These are phyloP conservation scores for Pithys albifrons DNA, from an alignment of 2,113 vertebrate species.

Conservation along the genomic window DNA sequence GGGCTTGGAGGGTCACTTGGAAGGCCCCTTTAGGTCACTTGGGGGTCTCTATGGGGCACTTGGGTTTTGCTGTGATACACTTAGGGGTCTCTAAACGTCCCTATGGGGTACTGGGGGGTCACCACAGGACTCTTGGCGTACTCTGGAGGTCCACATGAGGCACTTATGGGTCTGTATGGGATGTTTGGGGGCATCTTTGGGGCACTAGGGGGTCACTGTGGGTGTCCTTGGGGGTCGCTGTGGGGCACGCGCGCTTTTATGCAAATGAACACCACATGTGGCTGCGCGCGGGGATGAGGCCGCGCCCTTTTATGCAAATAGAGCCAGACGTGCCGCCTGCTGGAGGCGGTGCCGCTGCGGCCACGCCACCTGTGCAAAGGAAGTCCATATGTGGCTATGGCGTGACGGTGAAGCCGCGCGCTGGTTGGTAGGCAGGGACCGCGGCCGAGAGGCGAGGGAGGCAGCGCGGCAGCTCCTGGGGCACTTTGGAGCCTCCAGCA, in stretches of 20 bases:
- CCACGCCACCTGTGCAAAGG: too few species aligned
- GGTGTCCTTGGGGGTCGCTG: background rate
- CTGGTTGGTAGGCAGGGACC: background rate
- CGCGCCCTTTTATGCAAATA: background rate
- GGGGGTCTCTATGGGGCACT: background rate
- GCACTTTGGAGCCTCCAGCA: too few species aligned
- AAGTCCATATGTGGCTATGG: too few species aligned
- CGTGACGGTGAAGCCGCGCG: background rate
- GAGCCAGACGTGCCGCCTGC: too few species aligned
- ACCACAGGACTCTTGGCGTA: too few species aligned
- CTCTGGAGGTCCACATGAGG: too few species aligned
- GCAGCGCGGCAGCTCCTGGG: background rate
- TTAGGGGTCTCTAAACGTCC: background rate
- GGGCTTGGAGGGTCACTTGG: background rate
- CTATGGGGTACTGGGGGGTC: background rate
- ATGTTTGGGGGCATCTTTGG: background rate
- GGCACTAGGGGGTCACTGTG: too few species aligned
- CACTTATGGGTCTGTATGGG: background rate
- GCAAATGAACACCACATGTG: background rate
- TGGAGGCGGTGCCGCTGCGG: too few species aligned
- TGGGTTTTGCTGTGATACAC: background rate
- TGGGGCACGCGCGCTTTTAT: background rate
- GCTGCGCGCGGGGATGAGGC: too few species aligned
- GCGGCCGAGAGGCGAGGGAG: background rate
- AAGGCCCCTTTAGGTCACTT: background rate